Percentiles rank a stretch among this genome's conserved stretches.
Conservation (phyloP, 2,797 vertebrate genomes). For the Myiothlypis chrysogaster region DNA sequence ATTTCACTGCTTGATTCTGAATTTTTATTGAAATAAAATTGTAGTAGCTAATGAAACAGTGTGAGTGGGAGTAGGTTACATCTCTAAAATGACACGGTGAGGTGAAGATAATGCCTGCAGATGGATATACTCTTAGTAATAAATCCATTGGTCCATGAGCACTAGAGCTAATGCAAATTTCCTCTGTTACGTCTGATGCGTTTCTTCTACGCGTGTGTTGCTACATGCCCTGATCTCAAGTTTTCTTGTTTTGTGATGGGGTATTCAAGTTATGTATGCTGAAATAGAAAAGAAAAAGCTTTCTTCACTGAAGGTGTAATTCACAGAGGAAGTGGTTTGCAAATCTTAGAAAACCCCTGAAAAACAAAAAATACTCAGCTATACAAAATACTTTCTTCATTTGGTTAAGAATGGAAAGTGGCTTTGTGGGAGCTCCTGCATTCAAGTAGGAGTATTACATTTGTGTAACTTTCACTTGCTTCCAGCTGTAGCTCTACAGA, state of each 20-base stretch:
- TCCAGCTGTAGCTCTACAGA: background rate
- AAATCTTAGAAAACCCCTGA: background rate
- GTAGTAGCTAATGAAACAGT: background rate
- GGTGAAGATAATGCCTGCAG: background rate
- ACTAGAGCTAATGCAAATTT: background rate
- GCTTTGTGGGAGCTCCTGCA: background rate
- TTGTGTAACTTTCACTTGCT: background rate
- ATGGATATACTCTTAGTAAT: background rate
- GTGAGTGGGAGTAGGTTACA: background rate
- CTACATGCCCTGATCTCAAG: background rate
- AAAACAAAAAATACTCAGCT: background rate
- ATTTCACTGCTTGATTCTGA: background rate
- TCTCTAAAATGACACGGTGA: background rate
- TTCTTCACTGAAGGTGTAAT: background rate
- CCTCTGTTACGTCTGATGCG: rapidly evolving
- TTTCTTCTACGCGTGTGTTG: background rate
- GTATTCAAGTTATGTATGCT: background rate
- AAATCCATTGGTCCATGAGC: background rate
- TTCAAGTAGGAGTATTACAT: background rate
- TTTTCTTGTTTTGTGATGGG: background rate
- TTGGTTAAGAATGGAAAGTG: background rate
- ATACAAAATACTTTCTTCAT: background rate
- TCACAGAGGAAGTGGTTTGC: background rate
- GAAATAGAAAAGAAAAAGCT: background rate
- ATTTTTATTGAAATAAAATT: background rate